A percentile compares a stretch with the other conserved stretches of the same genome.
These are phyloP conservation scores for Nipponia nippon DNA, from an alignment of 2,113 vertebrate genomes.

Conservation along the genomic window DNA sequence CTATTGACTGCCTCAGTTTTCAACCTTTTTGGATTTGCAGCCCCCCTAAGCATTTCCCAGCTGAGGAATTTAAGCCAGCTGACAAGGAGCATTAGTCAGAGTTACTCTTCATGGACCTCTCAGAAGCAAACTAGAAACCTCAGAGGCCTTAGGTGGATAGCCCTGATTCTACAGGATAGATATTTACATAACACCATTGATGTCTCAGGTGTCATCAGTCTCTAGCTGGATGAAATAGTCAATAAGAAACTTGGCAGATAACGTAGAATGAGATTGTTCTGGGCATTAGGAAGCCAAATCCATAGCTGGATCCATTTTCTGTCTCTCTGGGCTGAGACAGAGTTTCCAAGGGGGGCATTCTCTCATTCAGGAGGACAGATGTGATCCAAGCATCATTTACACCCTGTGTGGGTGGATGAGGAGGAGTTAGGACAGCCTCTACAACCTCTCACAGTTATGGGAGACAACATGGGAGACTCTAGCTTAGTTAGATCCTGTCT, in stretches of 20 bases:
- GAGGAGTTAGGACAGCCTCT: not conserved
- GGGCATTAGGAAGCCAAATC: not conserved
- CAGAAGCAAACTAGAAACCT: not conserved
- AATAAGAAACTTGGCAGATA: not conserved
- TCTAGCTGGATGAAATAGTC: not conserved
- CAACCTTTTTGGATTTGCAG: slow-evolving; percentile 3
- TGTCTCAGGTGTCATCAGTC: not conserved
- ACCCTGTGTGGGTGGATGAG: not conserved
- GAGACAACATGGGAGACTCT: not conserved
- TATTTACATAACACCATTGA: not conserved
- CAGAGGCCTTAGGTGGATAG: not conserved
- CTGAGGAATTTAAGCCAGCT: slow-evolving; percentile 3
- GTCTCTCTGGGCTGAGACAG: not conserved
- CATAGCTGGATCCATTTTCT: not conserved
- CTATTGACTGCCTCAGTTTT: not conserved
- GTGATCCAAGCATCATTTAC: not conserved
- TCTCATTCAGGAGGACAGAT: not conserved
- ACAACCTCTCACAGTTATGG: not conserved
- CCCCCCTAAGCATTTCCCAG: not conserved
- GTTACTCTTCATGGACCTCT: not conserved
- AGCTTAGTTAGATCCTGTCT: not conserved
- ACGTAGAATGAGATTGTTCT: not conserved
- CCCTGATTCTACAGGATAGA: not conserved
- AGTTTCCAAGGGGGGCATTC: not conserved
- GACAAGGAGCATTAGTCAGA: not conserved